A percentile compares a stretch with the other conserved stretches of the same genome.
phyloP scores from a whole-genome alignment of 2,888 invertebrate species.

The Phragmatobia fuliginosa region DNA sequence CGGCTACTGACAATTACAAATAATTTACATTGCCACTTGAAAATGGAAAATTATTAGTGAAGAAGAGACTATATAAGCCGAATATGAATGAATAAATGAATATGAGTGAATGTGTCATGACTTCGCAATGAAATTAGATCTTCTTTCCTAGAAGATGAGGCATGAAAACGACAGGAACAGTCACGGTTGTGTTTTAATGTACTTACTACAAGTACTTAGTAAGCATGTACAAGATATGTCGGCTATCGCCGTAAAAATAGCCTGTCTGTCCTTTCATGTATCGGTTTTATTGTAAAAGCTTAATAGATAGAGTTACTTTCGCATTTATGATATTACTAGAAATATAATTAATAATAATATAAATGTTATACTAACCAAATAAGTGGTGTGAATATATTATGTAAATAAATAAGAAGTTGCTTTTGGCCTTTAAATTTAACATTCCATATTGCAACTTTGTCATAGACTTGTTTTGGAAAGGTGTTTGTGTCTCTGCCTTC shows the following conservation, averaged over 20 bases:
- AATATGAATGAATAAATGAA: not conserved
- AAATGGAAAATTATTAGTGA: not conserved
- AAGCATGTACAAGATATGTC: not conserved
- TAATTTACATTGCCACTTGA: not conserved
- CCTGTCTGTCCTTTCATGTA: too few relatives aligned
- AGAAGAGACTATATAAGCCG: not conserved
- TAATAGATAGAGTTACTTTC: too few relatives aligned
- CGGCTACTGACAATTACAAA: not conserved
- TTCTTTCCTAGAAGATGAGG: not conserved
- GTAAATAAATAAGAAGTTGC: conserved; percentile 4
- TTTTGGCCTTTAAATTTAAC: not conserved
- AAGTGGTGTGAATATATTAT: conserved; percentile 18
- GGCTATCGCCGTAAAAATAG: too few relatives aligned
- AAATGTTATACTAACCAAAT: not conserved
- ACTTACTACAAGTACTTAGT: not conserved
- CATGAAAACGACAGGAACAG: not conserved
- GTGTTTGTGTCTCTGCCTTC: not conserved
- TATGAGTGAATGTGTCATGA: not conserved
- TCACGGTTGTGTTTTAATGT: not conserved
- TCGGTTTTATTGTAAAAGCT: too few relatives aligned
- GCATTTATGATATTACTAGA: too few relatives aligned
- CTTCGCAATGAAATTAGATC: not conserved
- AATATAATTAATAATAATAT: not conserved
- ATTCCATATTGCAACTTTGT: conserved; percentile 4
- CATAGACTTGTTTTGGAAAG: not conserved